These are phyloP conservation scores for Phalacrocorax aristotelis DNA, from an alignment of 2,113 vertebrate species.

Conservation along the genomic window DNA sequence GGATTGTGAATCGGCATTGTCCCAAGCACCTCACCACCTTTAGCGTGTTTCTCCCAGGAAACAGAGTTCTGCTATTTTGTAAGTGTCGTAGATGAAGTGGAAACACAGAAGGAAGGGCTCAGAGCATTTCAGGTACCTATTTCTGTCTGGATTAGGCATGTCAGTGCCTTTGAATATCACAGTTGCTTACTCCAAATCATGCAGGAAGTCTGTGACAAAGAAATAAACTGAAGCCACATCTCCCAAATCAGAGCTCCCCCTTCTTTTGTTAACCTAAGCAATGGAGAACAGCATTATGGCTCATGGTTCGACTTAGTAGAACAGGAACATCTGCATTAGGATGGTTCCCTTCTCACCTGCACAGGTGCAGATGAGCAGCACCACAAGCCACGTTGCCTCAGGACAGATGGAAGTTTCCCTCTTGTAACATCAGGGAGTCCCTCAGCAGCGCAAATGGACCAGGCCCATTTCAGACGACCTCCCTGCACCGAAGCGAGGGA, in stretches of 20 bases:
- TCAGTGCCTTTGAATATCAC: background rate
- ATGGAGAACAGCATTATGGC: background rate
- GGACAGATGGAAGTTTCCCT: background rate
- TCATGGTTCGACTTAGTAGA: background rate
- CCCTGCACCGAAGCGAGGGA: background rate
- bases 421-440: background rate
- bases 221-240: background rate
- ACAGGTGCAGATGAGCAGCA: background rate
- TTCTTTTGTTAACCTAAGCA: background rate
- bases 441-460: background rate
- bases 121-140: accelerated
- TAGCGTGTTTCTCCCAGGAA: background rate
- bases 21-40: background rate
- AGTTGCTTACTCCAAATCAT: background rate
- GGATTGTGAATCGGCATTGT: background rate
- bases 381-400: background rate
- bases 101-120: background rate
- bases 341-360: background rate
- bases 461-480: background rate
- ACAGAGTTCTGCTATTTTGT: background rate
- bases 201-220: background rate
- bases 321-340: background rate
- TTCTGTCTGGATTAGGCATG: background rate
- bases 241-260: background rate
- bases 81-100: background rate